These are phyloP conservation scores for Thermophis baileyi DNA, from an alignment of 2,113 vertebrate species.

Conservation along the genomic window DNA sequence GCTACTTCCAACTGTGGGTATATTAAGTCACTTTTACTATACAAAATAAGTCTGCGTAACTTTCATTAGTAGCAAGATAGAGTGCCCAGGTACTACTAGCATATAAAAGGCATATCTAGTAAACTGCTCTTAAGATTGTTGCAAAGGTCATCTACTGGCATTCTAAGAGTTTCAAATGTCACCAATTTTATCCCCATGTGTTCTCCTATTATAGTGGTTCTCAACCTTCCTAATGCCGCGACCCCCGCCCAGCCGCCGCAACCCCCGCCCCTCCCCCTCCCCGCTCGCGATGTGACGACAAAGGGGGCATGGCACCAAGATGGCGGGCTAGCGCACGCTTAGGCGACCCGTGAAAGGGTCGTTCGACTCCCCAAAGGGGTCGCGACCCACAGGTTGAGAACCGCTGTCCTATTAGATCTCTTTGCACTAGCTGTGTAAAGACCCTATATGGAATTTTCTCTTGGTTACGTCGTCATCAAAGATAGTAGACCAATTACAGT, in stretches of 20 bases:
- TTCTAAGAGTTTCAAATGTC: neutral
- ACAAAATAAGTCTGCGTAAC: neutral
- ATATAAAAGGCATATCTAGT: neutral
- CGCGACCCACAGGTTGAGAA: too few species aligned
- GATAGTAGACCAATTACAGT: too few species aligned
- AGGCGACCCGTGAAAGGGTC: too few species aligned
- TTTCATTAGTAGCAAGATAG: neutral
- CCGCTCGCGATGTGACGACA: too few species aligned
- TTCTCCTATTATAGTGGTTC: too few species aligned
- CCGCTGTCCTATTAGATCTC: neutral
- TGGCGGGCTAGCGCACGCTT: too few species aligned
- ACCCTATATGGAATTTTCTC: neutral
- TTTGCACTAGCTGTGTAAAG: neutral
- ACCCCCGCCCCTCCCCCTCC: too few species aligned
- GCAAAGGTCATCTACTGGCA: neutral
- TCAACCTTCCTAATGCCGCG: too few species aligned
- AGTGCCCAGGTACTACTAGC: neutral
- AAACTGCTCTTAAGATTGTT: neutral
- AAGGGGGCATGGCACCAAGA: too few species aligned
- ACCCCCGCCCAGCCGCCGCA: too few species aligned
- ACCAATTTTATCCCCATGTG: neutral
- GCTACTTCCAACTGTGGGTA: neutral
- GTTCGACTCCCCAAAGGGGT: too few species aligned
- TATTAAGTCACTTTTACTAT: neutral
- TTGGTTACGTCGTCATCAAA: neutral